Base-by-base conservation (phyloP, 2,113 vertebrate genomes). In the Mesoclemmys tuberculata region DNA sequence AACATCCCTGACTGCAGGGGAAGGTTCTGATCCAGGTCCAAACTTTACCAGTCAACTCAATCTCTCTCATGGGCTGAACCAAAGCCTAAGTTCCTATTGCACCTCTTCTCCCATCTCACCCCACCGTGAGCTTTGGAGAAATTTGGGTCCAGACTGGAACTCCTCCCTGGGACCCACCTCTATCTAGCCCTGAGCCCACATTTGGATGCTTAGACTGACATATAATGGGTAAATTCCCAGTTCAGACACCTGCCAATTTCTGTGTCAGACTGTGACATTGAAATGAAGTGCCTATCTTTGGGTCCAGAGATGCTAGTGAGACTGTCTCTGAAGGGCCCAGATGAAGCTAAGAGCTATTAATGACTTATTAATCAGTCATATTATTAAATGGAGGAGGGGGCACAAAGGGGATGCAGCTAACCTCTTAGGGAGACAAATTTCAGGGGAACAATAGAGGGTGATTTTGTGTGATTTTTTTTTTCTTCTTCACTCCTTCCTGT, bases 61-160 rank as follows among this genome's bases (percentile, higher is more conserved):
- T 77, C 41, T 79, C 51, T 86, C 1, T n/a, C 8, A 84, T 18
- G 58, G 31, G 0, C 2, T 64, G 89, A 85, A 71, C 55, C 52
- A 81, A 49, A 5, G 68, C 51, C 81, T 83, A 55, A 35, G 90
- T 41, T 74, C 79, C 85, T 55, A 12, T 52, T 4, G 0, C 1
- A 3, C 41, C 55, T 46, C 41, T 89, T 64, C 46, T 56, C 27
- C 44, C 56, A n/a, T 21, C 80, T 52, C 82, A 61, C 82, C 74
- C 64, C 87, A 82, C 11, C 12, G 16, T 85, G 82, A 94, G 84
- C 58, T 94, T 81, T 46, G 94, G 95, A 86, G 3, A 38, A 38
- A n/a, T 29, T 84, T 64, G 84, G 89, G 93, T 74, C 96, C 89
- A 83, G 90, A 48, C 80, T 94, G 82, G 94, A 96, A 38, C 64